Evolutionary conservation across 2,113 vertebrate genomes (phyloP).

Genomic region (Halichoeres trimaculatus): DNA sequence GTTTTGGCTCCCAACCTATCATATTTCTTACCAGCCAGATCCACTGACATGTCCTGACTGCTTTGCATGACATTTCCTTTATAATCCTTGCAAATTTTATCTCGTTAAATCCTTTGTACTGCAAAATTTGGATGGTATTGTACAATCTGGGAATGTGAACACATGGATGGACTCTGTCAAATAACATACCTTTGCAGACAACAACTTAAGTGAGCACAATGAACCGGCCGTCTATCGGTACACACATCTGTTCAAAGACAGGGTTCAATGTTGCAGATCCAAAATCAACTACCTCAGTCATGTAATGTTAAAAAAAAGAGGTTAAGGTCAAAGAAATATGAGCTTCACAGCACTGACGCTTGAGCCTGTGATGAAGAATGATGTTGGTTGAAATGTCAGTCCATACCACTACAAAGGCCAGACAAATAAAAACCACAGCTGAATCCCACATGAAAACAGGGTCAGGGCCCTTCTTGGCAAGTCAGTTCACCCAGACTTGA

Average conservation of each 20-base stretch:
- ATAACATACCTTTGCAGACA: too few relatives aligned
- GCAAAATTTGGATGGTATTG: too few relatives aligned
- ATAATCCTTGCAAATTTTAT: too few relatives aligned
- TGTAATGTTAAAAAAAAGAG: neutral
- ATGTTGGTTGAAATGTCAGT: neutral
- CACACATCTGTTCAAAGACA: neutral
- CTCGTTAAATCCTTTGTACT: too few relatives aligned
- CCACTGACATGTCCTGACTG: too few relatives aligned
- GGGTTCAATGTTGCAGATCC: neutral
- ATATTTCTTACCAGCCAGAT: too few relatives aligned
- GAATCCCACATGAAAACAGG: neutral
- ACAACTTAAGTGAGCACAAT: too few relatives aligned
- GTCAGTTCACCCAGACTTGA: neutral
- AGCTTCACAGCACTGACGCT: neutral
- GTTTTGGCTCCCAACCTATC: too few relatives aligned
- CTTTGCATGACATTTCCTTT: too few relatives aligned
- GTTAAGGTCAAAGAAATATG: neutral
- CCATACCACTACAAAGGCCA: neutral
- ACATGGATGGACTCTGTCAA: neutral
- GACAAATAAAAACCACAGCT: constrained; percentile 1
- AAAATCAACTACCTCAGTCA: neutral
- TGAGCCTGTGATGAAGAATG: neutral
- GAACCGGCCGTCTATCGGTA: neutral
- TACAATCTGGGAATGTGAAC: too few relatives aligned
- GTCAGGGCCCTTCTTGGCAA: neutral